Evolutionary conservation across 2,113 vertebrate genomes (phyloP).

Genomic region (Scophthalmus maximus): DNA sequence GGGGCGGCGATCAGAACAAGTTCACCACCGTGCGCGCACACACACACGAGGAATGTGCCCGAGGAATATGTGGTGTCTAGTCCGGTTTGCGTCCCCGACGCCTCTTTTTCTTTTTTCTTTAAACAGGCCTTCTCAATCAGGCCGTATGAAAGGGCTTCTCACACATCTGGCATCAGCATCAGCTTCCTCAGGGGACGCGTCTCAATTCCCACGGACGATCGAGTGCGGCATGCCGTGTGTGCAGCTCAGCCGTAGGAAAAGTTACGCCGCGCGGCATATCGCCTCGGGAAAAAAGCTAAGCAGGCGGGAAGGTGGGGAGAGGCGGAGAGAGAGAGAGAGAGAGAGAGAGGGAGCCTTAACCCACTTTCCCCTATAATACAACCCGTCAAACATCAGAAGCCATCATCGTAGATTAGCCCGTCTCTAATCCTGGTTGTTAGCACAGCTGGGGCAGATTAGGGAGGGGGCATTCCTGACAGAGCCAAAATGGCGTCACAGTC

Average conservation of each 20-base stretch:
- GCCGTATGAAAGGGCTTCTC: constrained; percentile 36
- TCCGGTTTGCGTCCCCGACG: constrained; percentile 55
- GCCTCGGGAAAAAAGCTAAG: constrained; percentile 62
- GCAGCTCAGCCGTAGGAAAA: constrained; percentile 38
- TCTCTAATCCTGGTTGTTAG: constrained; percentile 79
- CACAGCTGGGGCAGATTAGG: constrained; percentile 80
- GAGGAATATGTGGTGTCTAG: constrained; percentile 39
- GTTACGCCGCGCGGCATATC: constrained; percentile 47
- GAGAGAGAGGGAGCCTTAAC: constrained; percentile 49
- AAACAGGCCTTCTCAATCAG: constrained; percentile 52
- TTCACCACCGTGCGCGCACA: constrained; percentile 21
- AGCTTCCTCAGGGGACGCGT: constrained; percentile 40
- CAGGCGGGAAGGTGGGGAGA: constrained; percentile 36
- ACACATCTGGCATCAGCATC: constrained; percentile 53
- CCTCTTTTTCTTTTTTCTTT: constrained; percentile 11
- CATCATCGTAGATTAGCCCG: constrained; percentile 75
- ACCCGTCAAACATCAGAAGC: constrained; percentile 75
- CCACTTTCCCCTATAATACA: constrained; percentile 70
- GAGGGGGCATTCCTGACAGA: constrained; percentile 68
- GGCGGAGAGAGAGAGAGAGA: constrained; percentile 33
- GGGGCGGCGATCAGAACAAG: constrained; percentile 51
- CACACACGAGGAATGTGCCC: constrained; percentile 47
- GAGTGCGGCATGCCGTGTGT: constrained; percentile 54
- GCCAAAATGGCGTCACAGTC: constrained; percentile 75
- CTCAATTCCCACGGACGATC: constrained; percentile 57